Evolutionary conservation across 2,113 vertebrate species (phyloP).

Genomic region (Boleophthalmus pectinirostris): DNA sequence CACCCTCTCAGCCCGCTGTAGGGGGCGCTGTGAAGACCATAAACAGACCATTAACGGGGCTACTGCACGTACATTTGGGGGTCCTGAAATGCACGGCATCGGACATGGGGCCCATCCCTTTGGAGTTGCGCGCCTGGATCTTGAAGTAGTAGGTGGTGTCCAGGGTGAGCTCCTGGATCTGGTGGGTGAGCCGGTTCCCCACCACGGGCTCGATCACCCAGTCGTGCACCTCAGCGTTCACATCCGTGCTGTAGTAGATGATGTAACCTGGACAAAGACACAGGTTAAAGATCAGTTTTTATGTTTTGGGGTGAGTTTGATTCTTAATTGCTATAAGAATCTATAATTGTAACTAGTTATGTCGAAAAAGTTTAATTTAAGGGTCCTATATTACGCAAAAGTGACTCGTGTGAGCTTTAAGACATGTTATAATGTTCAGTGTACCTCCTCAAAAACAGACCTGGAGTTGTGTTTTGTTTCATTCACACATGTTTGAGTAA

Average conservation of each 20-base stretch:
- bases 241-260: constrained; percentile 98
- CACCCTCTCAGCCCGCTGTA: no score
- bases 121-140: constrained; percentile 97
- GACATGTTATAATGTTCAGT: no score
- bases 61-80: constrained; percentile 85
- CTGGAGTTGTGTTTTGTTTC: no score
- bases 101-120: constrained; percentile 98
- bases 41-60: no score
- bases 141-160: constrained; percentile 98
- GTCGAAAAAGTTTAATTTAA: no score
- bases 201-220: constrained; percentile 98
- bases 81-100: constrained; percentile 97
- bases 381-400: no score
- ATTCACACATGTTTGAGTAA: no score
- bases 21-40: no score
- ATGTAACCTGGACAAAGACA: constrained; percentile 87
- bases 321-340: neutral
- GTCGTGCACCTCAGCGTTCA: constrained; percentile 94
- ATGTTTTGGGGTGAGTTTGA: neutral
- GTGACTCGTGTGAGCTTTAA: no score
- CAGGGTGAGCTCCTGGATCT: constrained; percentile 96
- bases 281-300: no score
- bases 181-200: constrained; percentile 94
- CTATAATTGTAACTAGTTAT: no score
- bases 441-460: no score